Evolutionary conservation across 2,113 vertebrate genomes (phyloP), one percentile per base, ranked within the genome.

Genomic region (Rafetus swinhoei): DNA sequence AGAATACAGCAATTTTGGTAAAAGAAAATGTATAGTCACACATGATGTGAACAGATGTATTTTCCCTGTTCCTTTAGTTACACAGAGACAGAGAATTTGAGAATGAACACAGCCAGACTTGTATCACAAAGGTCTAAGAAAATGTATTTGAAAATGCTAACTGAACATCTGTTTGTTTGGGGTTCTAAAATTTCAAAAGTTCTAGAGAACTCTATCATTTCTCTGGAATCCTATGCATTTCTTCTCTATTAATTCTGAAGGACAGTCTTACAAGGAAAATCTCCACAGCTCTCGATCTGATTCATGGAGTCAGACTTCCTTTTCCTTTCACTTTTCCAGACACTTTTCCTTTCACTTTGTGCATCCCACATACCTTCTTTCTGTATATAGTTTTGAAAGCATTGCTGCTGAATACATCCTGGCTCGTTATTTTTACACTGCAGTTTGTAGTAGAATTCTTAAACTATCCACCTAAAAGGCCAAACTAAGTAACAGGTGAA

Each of bases 41-140:
- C 15, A n/a, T 16, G 29, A 32, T 65, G 29, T 65, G 62, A 65
- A 65, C 62, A 45, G 25, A 8, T 79, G 22, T 9, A 32, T 60
- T 8, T 16, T 10, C 3, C 18, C 16, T 8, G 25, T 62, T 79
- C 9, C 25, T 82, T 0, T n/a, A 13, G n/a, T 45, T 81, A 15
- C 50, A 14, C 54, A 13, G 13, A 65, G 18, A 52, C 3, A 52
- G 29, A 65, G 65, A 86, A 77, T 1, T 2, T 11, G 62, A 65
- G 9, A 86, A 59, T 3, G 79, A n/a, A 86, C 14, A 9, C n/a
- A 84, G 72, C 22, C 7, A 15, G 1, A 1, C 27, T n/a, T 19
- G 15, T 32, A 65, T 18, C 16, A 7, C 29, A 65, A 25, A 60
- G 59, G 59, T 25, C 10, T 60, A 60, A n/a, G 62, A 65, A 65